These are phyloP conservation scores for Ciconia stormi DNA, from an alignment of 2,113 vertebrate genomes.

Conservation along the genomic window DNA sequence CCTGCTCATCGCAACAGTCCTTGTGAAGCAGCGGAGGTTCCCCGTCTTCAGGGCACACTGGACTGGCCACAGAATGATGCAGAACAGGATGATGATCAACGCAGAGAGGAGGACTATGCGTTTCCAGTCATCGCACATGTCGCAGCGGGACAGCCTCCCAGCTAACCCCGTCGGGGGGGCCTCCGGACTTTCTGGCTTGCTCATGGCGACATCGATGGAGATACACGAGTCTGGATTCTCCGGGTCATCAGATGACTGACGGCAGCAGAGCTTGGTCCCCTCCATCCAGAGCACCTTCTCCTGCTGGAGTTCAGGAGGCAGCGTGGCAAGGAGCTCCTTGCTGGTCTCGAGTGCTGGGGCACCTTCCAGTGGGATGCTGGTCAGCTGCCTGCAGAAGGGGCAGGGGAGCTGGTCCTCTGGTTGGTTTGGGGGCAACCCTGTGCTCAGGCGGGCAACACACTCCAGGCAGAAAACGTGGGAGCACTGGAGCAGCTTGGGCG, in stretches of 20 bases:
- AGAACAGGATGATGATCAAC: constrained; percentile 80
- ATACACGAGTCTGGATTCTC: constrained; percentile 70
- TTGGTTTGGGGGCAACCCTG: constrained; percentile 66
- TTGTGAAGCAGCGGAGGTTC: constrained; percentile 78
- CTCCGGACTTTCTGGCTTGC: constrained; percentile 39
- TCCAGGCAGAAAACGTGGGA: constrained; percentile 94
- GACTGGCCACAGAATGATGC: constrained; percentile 88
- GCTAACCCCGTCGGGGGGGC: neutral
- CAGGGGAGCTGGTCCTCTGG: constrained; percentile 79
- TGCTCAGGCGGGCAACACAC: constrained; percentile 89
- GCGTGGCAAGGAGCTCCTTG: constrained; percentile 82
- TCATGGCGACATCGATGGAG: constrained; percentile 88
- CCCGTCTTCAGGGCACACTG: constrained; percentile 88
- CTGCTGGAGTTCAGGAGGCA: constrained; percentile 82
- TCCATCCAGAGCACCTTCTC: constrained; percentile 90
- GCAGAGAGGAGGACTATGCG: constrained; percentile 79
- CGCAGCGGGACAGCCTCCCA: constrained; percentile 46
- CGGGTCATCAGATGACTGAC: neutral
- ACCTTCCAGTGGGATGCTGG: constrained; percentile 79
- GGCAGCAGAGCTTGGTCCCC: constrained; percentile 88
- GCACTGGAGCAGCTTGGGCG: constrained; percentile 89
- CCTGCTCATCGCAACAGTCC: neutral
- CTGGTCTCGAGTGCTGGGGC: constrained; percentile 86
- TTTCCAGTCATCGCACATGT: constrained; percentile 83
- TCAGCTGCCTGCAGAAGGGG: constrained; percentile 89